Conservation (phyloP, 2,113 vertebrate genomes). For the Coturnix japonica region DNA sequence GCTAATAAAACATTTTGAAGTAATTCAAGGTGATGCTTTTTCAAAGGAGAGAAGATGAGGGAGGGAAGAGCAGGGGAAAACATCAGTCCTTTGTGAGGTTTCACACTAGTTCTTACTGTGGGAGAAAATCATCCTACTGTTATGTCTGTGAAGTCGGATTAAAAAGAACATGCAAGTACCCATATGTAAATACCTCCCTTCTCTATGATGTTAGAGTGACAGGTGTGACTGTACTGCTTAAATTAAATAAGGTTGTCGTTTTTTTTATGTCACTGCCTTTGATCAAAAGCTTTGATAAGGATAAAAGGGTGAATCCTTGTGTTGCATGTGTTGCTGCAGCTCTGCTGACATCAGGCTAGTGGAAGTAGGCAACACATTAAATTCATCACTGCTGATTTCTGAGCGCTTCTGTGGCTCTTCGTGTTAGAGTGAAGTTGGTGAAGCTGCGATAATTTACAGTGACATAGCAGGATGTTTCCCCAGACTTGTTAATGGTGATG, state of each 20-base stretch:
- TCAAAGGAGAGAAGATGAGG: background rate
- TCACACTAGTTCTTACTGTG: background rate
- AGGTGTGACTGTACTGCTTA: constrained; percentile 31
- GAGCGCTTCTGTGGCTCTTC: background rate
- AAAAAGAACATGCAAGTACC: constrained; percentile 56
- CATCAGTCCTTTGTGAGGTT: background rate
- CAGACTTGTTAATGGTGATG: background rate
- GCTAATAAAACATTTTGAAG: constrained; percentile 30
- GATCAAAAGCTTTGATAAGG: constrained; percentile 63
- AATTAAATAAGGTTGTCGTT: constrained; percentile 46
- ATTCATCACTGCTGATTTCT: constrained; percentile 35
- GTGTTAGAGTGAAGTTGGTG: constrained; percentile 14
- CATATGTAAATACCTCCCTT: constrained; percentile 39
- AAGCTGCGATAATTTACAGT: background rate
- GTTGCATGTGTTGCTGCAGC: constrained; percentile 46
- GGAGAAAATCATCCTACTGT: constrained; percentile 17
- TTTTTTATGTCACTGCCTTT: constrained; percentile 55
- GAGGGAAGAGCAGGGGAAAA: background rate
- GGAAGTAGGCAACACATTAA: constrained; percentile 34
- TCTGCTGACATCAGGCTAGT: constrained; percentile 44
- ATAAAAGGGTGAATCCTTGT: constrained; percentile 45
- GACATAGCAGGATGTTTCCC: background rate
- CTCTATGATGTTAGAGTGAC: constrained; percentile 45
- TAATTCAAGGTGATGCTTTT: constrained; percentile 1
- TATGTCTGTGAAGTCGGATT: constrained; percentile 41